These are phyloP conservation scores for Calyptomena viridis DNA, from an alignment of 2,113 vertebrate genomes.

Conservation along the genomic window DNA sequence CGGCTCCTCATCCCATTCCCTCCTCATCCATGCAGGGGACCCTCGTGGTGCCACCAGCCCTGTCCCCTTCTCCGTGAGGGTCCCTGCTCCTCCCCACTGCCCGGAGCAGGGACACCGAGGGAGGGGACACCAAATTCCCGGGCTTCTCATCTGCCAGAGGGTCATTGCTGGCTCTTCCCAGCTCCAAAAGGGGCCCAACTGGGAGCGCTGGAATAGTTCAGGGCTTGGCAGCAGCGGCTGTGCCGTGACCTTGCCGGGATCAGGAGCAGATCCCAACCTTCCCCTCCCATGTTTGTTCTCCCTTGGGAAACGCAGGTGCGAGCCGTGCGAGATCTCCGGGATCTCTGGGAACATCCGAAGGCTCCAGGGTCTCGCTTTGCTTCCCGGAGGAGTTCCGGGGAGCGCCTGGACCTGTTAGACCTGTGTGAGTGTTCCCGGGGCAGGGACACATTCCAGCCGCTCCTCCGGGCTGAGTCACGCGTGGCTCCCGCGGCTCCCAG, in stretches of 20 bases:
- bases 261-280: neutral
- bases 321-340: neutral
- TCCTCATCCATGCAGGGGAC: fast-evolving
- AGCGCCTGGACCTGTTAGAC: constrained; percentile 27
- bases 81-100: neutral
- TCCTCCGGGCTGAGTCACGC: constrained; percentile 27
- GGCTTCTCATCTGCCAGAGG: fast-evolving
- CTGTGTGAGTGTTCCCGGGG: neutral
- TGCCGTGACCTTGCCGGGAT: fast-evolving
- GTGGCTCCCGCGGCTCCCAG: neutral
- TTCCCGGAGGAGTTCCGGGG: neutral
- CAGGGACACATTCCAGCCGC: constrained; percentile 28
- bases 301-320: neutral
- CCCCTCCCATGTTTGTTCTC: neutral
- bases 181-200: fast-evolving
- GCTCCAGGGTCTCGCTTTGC: neutral
- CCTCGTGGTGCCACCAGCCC: neutral
- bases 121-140: neutral
- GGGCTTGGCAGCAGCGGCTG: neutral
- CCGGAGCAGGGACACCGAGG: neutral
- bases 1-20: fast-evolving
- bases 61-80: neutral
- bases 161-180: neutral
- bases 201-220: fast-evolving
- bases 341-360: neutral